Evolutionary conservation across 2,888 invertebrate species (phyloP), one percentile per base, ranked within the genome.

Genomic region (Standfussiana lucernea): DNA sequence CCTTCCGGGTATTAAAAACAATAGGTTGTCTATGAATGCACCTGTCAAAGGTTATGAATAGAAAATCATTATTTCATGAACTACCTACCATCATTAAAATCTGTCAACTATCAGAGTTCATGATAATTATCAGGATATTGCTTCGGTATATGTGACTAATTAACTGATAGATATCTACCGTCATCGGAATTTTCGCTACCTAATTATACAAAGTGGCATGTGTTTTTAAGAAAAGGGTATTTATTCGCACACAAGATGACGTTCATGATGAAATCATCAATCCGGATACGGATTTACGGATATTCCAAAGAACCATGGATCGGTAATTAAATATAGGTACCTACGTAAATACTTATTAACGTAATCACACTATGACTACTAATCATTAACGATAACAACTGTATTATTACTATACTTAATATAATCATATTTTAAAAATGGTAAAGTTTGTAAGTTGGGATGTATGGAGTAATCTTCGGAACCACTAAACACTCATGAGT

Each of bases 271-370:
- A 74, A 69, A 75, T 81, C 85, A 85, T 40, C 79, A 62, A 79
- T 71, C 72, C 84, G 84, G 80, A 80, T 66, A 35, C 53, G 28
- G 65, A 61, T 68, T 80, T 21, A 11, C 85, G 81, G 85, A 85
- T 81, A 81, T 81, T 81, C 75, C 82, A 35, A 73, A 70, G 75
- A 73, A 73, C 61, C 68, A 74, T 81, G 24, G 35, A 37, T 35
- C n/a, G 45, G 37, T 45, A 66, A 79, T 79, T 68, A 50, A 56
- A 32, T 50, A 35, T 47, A 24, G 11, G 24, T 40, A 37, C 8
- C 21, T 65, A 47, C 8, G 78, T 42, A 59, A 68, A 50, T 77
- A 83, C 69, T 59, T 50, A 79, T 42, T 47, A 67, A 56, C 42
- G 11, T 28, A 67, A 67, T 59, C 24, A 42, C 37, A 45, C 59